These are phyloP conservation scores for Tetraodon nigroviridis DNA, from an alignment of 2,113 vertebrate genomes.

Conservation along the genomic window DNA sequence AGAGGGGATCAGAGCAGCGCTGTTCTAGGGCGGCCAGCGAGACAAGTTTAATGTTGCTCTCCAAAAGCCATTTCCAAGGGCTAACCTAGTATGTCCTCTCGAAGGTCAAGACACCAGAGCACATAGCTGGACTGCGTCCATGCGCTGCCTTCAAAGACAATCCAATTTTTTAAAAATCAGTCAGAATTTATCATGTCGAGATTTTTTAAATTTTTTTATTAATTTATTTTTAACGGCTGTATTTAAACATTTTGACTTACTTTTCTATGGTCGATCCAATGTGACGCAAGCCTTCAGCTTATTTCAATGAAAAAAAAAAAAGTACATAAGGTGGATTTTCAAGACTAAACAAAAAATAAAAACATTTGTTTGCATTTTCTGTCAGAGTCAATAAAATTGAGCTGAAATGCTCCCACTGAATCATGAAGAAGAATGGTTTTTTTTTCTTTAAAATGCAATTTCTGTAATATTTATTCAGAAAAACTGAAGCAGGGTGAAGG, in stretches of 20 bases:
- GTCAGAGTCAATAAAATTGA: background rate
- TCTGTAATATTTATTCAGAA: no score
- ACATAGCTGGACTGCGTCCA: constrained; percentile 11
- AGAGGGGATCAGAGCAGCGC: constrained; percentile 52
- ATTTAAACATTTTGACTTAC: background rate
- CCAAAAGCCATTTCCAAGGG: constrained; percentile 57
- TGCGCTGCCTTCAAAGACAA: constrained; percentile 6
- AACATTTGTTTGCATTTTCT: background rate
- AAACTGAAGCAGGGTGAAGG: no score
- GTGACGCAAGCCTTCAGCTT: no score
- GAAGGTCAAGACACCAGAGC: constrained; percentile 43
- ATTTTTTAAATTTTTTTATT: no score
- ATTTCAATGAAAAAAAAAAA: no score
- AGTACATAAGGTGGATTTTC: no score
- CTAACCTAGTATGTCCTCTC: constrained; percentile 37
- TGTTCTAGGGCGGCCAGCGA: constrained; percentile 25
- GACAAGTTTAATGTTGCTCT: constrained; percentile 52
- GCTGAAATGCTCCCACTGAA: background rate
- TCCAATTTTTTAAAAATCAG: constrained; percentile 23
- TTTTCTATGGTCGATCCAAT: background rate
- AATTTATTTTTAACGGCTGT: no score
- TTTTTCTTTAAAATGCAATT: no score
- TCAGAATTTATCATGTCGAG: background rate
- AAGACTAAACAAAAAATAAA: no score
- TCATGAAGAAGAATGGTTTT: background rate